Base-by-base conservation (phyloP, 2,113 vertebrate genomes). In the Megaleporinus macrocephalus region DNA sequence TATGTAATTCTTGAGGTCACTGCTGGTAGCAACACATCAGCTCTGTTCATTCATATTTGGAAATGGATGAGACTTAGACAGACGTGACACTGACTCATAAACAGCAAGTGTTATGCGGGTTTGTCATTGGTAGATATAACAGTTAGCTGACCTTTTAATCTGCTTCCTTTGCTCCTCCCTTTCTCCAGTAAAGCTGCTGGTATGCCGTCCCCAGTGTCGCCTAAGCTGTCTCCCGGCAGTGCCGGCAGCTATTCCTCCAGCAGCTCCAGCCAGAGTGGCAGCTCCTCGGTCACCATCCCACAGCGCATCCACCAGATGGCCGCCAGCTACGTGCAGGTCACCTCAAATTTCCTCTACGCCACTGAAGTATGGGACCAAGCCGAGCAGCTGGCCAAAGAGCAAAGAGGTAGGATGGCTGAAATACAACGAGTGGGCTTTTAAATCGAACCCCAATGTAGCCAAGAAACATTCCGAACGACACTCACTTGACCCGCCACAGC, bases 241-340 rank as follows among this genome's bases (percentile, higher is more conserved):
- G 97, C 96, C 53, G 96, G 95, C 83, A 95, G 92, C 92, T 97
- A 98, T 82, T 95, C 97, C 53, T 95, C 96, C 0, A 95, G 94
- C 79, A 94, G 94, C 92, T 95, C 94, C 88, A 97, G 92, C 89
- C 94, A 96, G 91, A 96, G 95, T 84, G 91, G 95, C 78, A 95
- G 96, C 74, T 96, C 97, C 63, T 99, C 97, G 0, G 98, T 99
- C 87, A 98, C 97, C 84, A 99, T 99, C 93, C 97, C 98, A 79
- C 98, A 99, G 91, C 94, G 95, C 83, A 99, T 99, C 92, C 98
- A 99, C 90, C 98, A 99, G 94, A 99, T 99, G 98, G 98, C 98
- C 69, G 97, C 98, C 93, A 99, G 96, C 92, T 99, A 99, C 3
- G 98, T 99, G 86, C 97, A 99, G 87, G 97, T 99, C 88, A 99